A percentile compares a stretch with the other conserved stretches of the same genome.
phyloP scores from a whole-genome alignment of 2,797 vertebrate genomes.

The Spheniscus humboldti region DNA sequence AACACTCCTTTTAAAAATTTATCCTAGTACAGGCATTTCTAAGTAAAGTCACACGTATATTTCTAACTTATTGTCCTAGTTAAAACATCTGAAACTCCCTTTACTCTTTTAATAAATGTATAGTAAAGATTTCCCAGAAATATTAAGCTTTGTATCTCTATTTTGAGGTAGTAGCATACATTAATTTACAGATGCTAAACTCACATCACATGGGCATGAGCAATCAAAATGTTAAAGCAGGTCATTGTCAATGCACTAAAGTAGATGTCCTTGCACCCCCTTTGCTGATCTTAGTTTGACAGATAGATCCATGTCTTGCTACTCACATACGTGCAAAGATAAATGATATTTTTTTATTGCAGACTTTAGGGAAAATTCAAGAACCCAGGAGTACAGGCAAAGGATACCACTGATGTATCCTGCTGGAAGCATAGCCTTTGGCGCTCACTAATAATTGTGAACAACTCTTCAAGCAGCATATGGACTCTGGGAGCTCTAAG shows the following conservation, averaged over 20 bases:
- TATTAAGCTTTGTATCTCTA: background rate
- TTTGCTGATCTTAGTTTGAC: background rate
- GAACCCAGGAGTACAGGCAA: background rate
- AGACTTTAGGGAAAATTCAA: background rate
- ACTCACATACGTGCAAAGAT: background rate
- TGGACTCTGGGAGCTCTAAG: background rate
- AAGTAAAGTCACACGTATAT: background rate
- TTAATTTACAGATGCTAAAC: background rate
- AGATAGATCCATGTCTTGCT: background rate
- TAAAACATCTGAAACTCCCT: background rate
- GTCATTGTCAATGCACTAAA: background rate
- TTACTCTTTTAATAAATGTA: background rate
- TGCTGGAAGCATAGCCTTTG: background rate
- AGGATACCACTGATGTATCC: background rate
- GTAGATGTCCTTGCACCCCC: background rate
- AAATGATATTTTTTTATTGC: background rate
- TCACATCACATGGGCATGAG: background rate
- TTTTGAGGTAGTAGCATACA: background rate
- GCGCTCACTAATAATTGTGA: background rate
- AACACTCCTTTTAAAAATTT: background rate
- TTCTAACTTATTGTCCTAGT: background rate
- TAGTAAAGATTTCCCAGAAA: background rate
- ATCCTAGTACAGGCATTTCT: background rate
- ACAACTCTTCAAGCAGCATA: background rate
- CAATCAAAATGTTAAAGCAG: background rate